Conservation (phyloP, 2,888 invertebrate genomes). For the Tipula unca region DNA sequence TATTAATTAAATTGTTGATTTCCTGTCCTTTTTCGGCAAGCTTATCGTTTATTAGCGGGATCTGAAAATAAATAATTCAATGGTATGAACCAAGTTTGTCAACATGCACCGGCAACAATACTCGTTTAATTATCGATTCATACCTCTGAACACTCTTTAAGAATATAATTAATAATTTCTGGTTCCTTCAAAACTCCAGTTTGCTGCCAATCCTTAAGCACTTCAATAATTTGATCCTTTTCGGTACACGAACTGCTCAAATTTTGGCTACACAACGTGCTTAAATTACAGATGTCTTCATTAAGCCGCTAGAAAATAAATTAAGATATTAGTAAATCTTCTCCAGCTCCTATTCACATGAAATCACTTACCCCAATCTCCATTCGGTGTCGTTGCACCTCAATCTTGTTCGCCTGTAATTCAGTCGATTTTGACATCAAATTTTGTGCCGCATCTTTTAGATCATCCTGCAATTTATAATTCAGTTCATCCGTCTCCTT, state of each 20-base stretch:
- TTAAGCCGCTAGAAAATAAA: constrained; percentile 42
- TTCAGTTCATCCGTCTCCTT: constrained; percentile 50
- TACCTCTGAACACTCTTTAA: constrained; percentile 40
- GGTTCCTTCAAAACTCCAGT: constrained; percentile 37
- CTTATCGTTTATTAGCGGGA: constrained; percentile 38
- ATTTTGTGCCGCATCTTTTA: constrained; percentile 48
- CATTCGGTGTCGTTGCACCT: constrained; percentile 48
- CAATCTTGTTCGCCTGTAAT: constrained; percentile 45
- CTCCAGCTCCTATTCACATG: background rate
- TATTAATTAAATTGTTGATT: constrained; percentile 40
- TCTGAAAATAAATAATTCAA: constrained; percentile 28
- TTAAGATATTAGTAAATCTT: constrained; percentile 8
- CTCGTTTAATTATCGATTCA: background rate
- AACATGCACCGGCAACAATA: no score
- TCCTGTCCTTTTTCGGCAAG: constrained; percentile 42
- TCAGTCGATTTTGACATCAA: constrained; percentile 46
- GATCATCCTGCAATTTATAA: constrained; percentile 46
- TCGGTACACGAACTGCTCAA: constrained; percentile 29
- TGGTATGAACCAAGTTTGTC: background rate
- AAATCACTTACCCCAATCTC: constrained; percentile 48
- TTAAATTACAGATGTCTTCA: constrained; percentile 50
- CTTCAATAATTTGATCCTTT: constrained; percentile 39
- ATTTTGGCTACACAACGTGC: constrained; percentile 44
- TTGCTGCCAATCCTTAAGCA: constrained; percentile 40
- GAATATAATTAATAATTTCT: constrained; percentile 37